Evolutionary conservation across 2,888 invertebrate genomes (phyloP).

Genomic region (Cryptocheilus praepositus): DNA sequence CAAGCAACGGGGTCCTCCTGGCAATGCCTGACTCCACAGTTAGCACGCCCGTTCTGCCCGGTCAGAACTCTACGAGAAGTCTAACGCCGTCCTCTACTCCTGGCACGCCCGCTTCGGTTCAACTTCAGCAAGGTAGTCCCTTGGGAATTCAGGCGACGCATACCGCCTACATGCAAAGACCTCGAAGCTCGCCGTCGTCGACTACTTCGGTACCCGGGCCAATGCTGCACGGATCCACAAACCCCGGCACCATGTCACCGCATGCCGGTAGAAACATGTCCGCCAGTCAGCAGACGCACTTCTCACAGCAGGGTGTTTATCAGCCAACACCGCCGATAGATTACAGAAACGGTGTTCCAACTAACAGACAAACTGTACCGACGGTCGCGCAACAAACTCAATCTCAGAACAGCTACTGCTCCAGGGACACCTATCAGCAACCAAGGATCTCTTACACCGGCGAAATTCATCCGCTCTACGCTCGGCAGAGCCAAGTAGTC

Average conservation of each 20-base stretch:
- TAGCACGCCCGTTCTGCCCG: constrained; percentile 67
- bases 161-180: constrained; percentile 78
- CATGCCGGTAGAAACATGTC: constrained; percentile 60
- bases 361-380: constrained; percentile 60
- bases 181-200: constrained; percentile 83
- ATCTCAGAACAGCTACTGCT: constrained; percentile 64
- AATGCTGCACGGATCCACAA: constrained; percentile 77
- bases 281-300: constrained; percentile 62
- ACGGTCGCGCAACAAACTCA: constrained; percentile 58
- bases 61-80: constrained; percentile 79
- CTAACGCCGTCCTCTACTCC: constrained; percentile 81
- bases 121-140: constrained; percentile 78
- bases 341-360: constrained; percentile 67
- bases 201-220: constrained; percentile 76
- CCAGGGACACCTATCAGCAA: constrained; percentile 69
- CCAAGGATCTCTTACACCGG: constrained; percentile 61
- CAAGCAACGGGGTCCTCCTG: constrained; percentile 70
- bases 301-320: constrained; percentile 67
- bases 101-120: constrained; percentile 80
- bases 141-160: constrained; percentile 74
- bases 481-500: constrained; percentile 60
- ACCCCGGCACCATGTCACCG: constrained; percentile 63
- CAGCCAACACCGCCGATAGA: constrained; percentile 62
- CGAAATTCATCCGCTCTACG: constrained; percentile 68
- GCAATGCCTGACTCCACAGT: constrained; percentile 77